Conservation (phyloP, 2,113 vertebrate genomes). For the Dipodomys stephensi region DNA sequence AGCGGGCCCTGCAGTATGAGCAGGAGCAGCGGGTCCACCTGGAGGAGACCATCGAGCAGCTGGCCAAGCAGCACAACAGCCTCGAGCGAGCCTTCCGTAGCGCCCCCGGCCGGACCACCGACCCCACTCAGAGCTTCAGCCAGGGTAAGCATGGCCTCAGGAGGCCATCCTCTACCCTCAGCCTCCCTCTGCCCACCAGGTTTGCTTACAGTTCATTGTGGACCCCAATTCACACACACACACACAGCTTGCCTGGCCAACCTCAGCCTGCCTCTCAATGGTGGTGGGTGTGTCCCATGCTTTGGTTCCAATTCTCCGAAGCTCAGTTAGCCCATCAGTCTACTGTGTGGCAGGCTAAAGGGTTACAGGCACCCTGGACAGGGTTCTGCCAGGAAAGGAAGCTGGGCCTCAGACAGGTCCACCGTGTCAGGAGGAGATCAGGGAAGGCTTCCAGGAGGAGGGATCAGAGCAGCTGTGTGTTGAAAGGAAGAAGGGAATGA, state of each 20-base stretch:
- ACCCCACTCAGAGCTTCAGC: constrained; percentile 83
- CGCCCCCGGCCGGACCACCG: constrained; percentile 87
- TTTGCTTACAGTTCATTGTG: background rate
- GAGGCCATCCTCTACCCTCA: background rate
- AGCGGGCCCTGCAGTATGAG: constrained; percentile 97
- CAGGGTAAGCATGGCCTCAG: constrained; percentile 85
- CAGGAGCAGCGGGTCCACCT: constrained; percentile 95
- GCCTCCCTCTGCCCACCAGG: background rate
- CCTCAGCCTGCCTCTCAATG: background rate
- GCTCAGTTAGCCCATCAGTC: background rate
- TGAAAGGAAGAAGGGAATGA: background rate
- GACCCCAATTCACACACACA: background rate
- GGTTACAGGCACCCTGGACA: background rate
- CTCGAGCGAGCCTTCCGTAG: constrained; percentile 96
- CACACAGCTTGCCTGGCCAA: background rate
- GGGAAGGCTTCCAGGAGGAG: background rate
- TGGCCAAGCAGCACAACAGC: constrained; percentile 99
- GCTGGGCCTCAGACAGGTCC: background rate
- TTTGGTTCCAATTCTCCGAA: background rate
- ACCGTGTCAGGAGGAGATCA: background rate
- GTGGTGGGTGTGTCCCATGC: background rate
- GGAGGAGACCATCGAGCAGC: constrained; percentile 98
- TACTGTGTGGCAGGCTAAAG: background rate
- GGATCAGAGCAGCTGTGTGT: background rate
- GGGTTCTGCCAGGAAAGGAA: background rate